These are phyloP conservation scores for Hyphantria cunea DNA, from an alignment of 1,140 invertebrate genomes.

Conservation along the genomic window DNA sequence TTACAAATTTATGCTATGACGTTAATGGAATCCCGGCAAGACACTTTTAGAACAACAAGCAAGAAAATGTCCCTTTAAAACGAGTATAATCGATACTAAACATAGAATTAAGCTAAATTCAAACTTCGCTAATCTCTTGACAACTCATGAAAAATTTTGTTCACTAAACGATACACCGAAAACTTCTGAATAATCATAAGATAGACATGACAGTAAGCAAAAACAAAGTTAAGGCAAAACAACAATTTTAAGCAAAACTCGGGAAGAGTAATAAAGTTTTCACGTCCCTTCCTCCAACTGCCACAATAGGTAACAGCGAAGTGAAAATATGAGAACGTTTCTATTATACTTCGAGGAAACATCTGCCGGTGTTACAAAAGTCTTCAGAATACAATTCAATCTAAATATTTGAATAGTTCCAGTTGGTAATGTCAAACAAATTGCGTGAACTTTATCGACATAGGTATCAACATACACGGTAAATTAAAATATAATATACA, in stretches of 20 bases:
- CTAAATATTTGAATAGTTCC: slow-evolving; percentile 11
- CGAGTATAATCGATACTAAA: neutral
- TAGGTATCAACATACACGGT: too few relatives aligned
- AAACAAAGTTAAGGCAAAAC: neutral
- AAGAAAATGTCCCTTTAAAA: too few relatives aligned
- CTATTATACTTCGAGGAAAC: slow-evolving; percentile 1
- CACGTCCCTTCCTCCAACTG: neutral
- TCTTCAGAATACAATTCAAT: slow-evolving; percentile 3
- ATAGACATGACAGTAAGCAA: slow-evolving; percentile 1
- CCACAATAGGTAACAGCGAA: neutral
- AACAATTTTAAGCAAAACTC: slow-evolving; percentile 3
- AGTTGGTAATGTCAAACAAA: slow-evolving; percentile 5
- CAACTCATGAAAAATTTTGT: neutral
- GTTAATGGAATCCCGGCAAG: too few relatives aligned
- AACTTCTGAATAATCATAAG: neutral
- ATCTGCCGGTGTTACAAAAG: slow-evolving; percentile 7
- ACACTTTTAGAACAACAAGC: too few relatives aligned
- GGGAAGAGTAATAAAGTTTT: neutral
- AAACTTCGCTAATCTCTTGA: neutral
- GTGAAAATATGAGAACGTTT: slow-evolving; percentile 4
- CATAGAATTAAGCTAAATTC: neutral
- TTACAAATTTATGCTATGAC: too few relatives aligned
- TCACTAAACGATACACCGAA: too few relatives aligned
- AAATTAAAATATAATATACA: too few relatives aligned
- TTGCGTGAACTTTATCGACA: neutral